Conservation (phyloP, 2,113 vertebrate species). For the Hucho hucho region DNA sequence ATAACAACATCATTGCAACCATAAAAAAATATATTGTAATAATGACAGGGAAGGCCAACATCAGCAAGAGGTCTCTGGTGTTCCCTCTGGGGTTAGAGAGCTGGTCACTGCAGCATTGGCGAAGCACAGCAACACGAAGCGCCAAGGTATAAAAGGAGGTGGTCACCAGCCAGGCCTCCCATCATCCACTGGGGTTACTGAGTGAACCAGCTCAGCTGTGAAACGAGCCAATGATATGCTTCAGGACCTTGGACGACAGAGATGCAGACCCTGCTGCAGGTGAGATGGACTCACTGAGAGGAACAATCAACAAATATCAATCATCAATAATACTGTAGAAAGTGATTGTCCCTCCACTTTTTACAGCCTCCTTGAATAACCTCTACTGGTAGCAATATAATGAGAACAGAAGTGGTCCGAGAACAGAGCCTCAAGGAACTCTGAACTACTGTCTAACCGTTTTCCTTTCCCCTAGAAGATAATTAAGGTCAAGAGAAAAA, state of each 20-base stretch:
- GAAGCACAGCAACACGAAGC: neutral
- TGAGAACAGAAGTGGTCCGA: too few species aligned
- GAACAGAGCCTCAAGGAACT: neutral
- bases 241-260: constrained; percentile 71
- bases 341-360: neutral
- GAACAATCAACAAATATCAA: too few species aligned
- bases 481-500: neutral
- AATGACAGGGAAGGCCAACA: too few species aligned
- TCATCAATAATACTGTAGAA: neutral
- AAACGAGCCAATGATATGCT: constrained; percentile 72
- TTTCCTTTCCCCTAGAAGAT: neutral
- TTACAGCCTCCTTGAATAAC: neutral
- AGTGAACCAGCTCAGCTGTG: constrained; percentile 36
- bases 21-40: too few species aligned
- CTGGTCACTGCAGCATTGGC: too few species aligned
- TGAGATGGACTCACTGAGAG: constrained; percentile 56
- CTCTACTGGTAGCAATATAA: neutral
- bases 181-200: constrained; percentile 31
- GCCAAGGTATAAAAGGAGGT: neutral
- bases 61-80: too few species aligned
- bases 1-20: too few species aligned
- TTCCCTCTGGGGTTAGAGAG: too few species aligned
- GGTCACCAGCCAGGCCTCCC: constrained; percentile 39
- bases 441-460: neutral
- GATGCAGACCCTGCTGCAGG: constrained; percentile 73